These are phyloP conservation scores for Hipparchia semele DNA, from an alignment of 2,888 invertebrate genomes.

Conservation along the genomic window DNA sequence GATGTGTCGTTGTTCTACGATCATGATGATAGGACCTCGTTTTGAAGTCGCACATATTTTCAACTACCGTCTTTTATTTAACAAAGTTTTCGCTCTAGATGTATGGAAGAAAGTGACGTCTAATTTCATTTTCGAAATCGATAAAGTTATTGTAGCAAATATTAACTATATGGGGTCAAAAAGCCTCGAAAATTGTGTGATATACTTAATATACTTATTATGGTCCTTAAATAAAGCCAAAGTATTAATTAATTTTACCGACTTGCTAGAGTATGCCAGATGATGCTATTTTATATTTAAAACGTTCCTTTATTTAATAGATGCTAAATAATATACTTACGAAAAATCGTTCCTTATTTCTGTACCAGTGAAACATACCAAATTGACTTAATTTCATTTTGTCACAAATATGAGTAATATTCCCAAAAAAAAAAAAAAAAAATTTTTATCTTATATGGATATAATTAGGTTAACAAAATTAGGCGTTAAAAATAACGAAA, in stretches of 20 bases:
- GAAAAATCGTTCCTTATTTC: background rate
- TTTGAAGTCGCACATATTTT: background rate
- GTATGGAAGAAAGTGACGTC: background rate
- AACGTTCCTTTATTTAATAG: background rate
- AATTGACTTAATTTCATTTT: background rate
- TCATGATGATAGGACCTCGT: background rate
- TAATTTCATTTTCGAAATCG: background rate
- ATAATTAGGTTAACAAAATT: conserved; percentile 20
- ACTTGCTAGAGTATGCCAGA: too few species aligned
- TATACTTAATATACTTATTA: background rate
- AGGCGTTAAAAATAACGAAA: conserved; percentile 1
- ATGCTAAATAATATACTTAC: background rate
- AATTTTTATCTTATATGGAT: conserved; percentile 18
- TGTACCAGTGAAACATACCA: background rate
- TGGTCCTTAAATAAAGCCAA: background rate
- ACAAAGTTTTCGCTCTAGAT: background rate
- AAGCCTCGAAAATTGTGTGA: background rate
- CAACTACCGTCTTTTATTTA: background rate
- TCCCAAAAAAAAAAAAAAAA: background rate
- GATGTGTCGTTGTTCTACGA: too few species aligned
- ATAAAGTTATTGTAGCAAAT: background rate
- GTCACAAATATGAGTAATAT: conserved; percentile 10
- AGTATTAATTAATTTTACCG: background rate
- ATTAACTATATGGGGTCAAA: background rate
- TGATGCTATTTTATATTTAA: background rate